Evolutionary conservation across 2,797 vertebrate species (phyloP), one percentile per base, ranked within the genome.

Genomic region (Lateolabrax maculatus): DNA sequence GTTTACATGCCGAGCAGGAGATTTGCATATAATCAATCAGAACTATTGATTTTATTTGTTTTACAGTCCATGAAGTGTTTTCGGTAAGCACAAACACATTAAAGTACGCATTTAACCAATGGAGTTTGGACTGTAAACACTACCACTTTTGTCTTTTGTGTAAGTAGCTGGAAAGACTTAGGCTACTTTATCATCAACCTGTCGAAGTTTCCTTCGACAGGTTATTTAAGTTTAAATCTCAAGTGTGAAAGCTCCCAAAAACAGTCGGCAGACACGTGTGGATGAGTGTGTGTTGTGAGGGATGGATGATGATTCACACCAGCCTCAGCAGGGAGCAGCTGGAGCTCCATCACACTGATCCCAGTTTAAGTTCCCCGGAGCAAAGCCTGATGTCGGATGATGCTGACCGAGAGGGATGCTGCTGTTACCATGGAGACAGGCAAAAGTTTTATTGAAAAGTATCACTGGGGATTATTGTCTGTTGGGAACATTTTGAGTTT

Each of bases 61-160:
- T 0, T 19, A 3, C 4, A 37, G 0, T 0, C 0, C 7, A 0
- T 29, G 1, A 2, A n/a, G 4, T 48, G 18, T 5, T 43, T 1
- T 21, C 21, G 0, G 1, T 0, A 25, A 46, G 5, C 29, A 13
- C 9, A 41, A 10, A 41, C 10, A 1, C 12, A 1, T 41, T 0
- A 48, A 72, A 58, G 4, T 9, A 5, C 1, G 2, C 1, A 1
- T 2, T 70, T 21, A 2, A 6, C 3, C 0, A 16, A 36, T n/a
- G n/a, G 44, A 43, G 52, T 65, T 39, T 34, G 52, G 19, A 6
- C 13, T 31, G 16, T 18, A 3, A 9, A 21, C 11, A 5, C 25
- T 3, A 6, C 46, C 19, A 31, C 16, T 16, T 37, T 0, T 15
- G 5, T 21, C 27, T 43, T 0, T 1, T 21, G 15, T 57, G 1